phyloP scores from a whole-genome alignment of 2,797 vertebrate species.

The Etheostoma perlongum region DNA sequence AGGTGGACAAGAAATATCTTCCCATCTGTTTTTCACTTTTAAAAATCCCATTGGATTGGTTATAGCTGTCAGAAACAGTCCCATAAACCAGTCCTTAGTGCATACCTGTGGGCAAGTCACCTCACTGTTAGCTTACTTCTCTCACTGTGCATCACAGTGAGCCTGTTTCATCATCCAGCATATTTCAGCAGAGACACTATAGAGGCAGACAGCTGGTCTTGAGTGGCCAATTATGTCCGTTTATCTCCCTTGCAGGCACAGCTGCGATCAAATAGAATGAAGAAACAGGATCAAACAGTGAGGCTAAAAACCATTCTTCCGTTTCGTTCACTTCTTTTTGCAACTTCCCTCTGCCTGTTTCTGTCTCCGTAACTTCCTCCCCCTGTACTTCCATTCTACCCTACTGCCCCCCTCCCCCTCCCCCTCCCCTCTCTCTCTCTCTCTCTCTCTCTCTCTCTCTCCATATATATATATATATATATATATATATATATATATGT shows the following conservation, averaged over 20 bases:
- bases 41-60: neutral
- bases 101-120: slow-evolving; percentile 54
- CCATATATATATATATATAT: neutral
- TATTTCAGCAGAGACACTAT: slow-evolving; percentile 74
- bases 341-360: slow-evolving; percentile 62
- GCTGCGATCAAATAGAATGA: slow-evolving; percentile 83
- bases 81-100: slow-evolving; percentile 17
- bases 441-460: neutral
- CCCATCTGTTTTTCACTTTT: slow-evolving; percentile 10
- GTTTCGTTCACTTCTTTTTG: slow-evolving; percentile 59
- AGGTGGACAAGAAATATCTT: neutral
- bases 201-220: slow-evolving; percentile 81
- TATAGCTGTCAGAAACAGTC: slow-evolving; percentile 19
- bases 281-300: slow-evolving; percentile 81
- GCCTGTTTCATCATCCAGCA: slow-evolving; percentile 71
- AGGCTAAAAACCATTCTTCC: slow-evolving; percentile 74
- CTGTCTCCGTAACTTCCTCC: slow-evolving; percentile 61
- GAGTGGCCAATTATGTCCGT: slow-evolving; percentile 85
- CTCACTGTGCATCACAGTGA: slow-evolving; percentile 38
- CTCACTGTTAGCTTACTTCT: slow-evolving; percentile 31
- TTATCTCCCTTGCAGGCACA: slow-evolving; percentile 83
- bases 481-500: slow-evolving; percentile 3
- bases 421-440: neutral
- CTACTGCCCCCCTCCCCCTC: neutral
- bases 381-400: slow-evolving; percentile 51